Evolutionary conservation across 2,888 invertebrate genomes (phyloP).

Genomic region (Epistrophe grossulariae): DNA sequence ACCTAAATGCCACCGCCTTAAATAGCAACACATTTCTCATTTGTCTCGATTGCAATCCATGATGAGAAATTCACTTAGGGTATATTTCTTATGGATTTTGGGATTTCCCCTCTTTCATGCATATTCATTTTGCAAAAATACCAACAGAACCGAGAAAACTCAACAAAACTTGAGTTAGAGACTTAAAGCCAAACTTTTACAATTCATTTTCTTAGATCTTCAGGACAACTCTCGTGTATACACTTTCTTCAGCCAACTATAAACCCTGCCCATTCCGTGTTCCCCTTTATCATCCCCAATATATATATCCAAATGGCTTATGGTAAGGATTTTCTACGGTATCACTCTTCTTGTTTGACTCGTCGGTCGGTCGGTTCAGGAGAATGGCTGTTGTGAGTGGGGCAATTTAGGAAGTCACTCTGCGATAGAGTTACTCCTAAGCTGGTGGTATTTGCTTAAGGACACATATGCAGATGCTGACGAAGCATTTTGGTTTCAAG

Average conservation of each 20-base stretch:
- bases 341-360: conserved; percentile 24
- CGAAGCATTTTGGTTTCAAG: conserved; percentile 55
- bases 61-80: conserved; percentile 52
- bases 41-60: conserved; percentile 45
- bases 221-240: conserved; percentile 19
- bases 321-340: conserved; percentile 45
- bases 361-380: conserved; percentile 2
- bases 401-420: conserved; percentile 61
- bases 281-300: too few species aligned
- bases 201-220: conserved; percentile 51
- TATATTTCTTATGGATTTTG: neutral
- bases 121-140: conserved; percentile 57
- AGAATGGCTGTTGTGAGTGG: conserved; percentile 18
- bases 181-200: conserved; percentile 60
- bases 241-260: conserved; percentile 4
- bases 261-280: neutral
- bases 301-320: conserved; percentile 43
- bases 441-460: conserved; percentile 41
- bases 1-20: neutral
- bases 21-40: conserved; percentile 32
- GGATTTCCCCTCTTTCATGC: conserved; percentile 45
- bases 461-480: conserved; percentile 72
- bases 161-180: conserved; percentile 26
- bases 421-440: conserved; percentile 54
- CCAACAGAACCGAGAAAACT: conserved; percentile 31